Evolutionary conservation across 2,888 invertebrate species (phyloP), one percentile per base, ranked within the genome.

Genomic region (Habroteleia sp.): DNA sequence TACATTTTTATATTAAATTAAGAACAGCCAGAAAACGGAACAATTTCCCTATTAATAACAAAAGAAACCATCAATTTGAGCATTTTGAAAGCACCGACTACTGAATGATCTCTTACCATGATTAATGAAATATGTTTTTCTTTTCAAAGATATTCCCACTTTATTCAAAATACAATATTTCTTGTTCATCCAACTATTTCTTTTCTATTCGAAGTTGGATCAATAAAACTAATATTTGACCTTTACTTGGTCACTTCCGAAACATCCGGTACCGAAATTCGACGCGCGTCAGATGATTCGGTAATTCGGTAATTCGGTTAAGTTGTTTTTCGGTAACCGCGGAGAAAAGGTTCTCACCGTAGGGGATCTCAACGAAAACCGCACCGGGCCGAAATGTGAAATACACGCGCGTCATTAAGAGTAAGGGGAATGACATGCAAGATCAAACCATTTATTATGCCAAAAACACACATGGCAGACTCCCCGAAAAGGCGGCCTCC

Each of bases 391-490:
- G 25, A 50, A 25, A 54, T 39, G 13, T 46, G 48, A 50, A 69
- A 60, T 50, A 52, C 69, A 52, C 52, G 60, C 50, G 50, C 60
- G 44, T 69, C 60, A 69, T 69, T 60, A 69, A 60, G 52, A 44
- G 35, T 25, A 46, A 52, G 58, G 69, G 69, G 69, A 60, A 69
- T 69, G 69, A 69, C 69, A 60, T 52, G 69, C 69, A 60, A 60
- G 69, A 60, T 60, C 37, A 10, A 29, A 62, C 29, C 71, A 62
- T 71, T 71, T 71, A 54, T 71, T 44, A 71, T 54, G 71, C 54
- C 71, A 71, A 62, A 60, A 69, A 44, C 69, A 69, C 69, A 62
- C 71, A 71, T 54, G 62, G 6, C 42, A 23, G 27, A 35, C 27
- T 31, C 44, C 25, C 11, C 14, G 10, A 23, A 62, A 46, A 66